Evolutionary conservation across 2,113 vertebrate genomes (phyloP).

Genomic region (Himantopus leucocephalus): DNA sequence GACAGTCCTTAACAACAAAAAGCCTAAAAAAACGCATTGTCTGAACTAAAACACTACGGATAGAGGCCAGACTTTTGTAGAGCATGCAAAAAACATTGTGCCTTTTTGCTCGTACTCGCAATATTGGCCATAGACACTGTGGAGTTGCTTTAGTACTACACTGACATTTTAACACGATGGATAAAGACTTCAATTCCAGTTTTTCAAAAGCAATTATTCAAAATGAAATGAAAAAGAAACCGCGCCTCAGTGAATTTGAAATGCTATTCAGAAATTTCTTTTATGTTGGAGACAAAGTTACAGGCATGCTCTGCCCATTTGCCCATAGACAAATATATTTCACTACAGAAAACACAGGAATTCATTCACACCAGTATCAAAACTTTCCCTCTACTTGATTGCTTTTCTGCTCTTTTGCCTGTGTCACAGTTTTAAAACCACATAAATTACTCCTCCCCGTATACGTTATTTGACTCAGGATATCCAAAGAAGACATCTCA

Average conservation of each 20-base stretch:
- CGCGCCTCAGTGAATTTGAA: not conserved
- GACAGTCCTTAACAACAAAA: not conserved
- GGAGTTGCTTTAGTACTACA: not conserved
- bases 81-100: not conserved
- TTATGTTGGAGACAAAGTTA: not conserved
- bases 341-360: not conserved
- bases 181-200: not conserved
- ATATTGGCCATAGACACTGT: not conserved
- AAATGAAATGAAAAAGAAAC: not conserved
- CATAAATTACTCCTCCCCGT: not conserved
- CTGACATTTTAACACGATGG: not conserved
- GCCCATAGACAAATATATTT: not conserved
- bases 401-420: not conserved
- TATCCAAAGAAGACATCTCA: not conserved
- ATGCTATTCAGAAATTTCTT: not conserved
- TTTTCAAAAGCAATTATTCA: not conserved
- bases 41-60: not conserved
- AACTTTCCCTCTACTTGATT: not conserved
- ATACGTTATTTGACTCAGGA: not conserved
- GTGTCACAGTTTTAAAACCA: not conserved
- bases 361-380: accelerated
- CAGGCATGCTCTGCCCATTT: not conserved
- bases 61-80: not conserved
- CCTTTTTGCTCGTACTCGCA: not conserved
- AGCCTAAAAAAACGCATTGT: not conserved